Evolutionary conservation across 1,140 invertebrate species (phyloP).

Genomic region (Agrilus planipennis): DNA sequence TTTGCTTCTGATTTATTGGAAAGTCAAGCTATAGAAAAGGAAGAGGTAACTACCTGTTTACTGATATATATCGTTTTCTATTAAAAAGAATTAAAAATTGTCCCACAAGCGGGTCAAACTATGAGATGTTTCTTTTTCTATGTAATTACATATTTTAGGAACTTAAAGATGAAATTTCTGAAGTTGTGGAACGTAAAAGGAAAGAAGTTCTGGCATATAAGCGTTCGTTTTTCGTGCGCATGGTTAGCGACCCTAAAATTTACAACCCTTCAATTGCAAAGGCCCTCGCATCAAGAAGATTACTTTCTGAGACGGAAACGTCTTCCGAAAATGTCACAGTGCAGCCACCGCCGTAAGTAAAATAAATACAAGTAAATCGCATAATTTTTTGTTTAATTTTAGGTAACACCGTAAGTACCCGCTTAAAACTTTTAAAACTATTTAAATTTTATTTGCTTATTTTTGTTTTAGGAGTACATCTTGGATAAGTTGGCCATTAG

Average conservation of each 20-base stretch:
- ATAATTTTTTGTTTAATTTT: background rate
- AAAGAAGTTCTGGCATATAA: constrained; percentile 74
- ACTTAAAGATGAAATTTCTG: constrained; percentile 52
- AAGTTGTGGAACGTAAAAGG: constrained; percentile 53
- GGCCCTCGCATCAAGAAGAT: constrained; percentile 44
- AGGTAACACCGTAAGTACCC: background rate
- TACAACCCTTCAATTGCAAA: constrained; percentile 81
- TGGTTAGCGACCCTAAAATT: constrained; percentile 94
- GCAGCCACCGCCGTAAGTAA: constrained; percentile 34
- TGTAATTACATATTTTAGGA: constrained; percentile 35
- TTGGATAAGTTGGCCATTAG: constrained; percentile 84
- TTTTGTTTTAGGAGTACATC: constrained; percentile 42
- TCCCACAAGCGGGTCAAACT: background rate
- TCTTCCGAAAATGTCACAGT: constrained; percentile 35
- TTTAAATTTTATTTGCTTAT: background rate
- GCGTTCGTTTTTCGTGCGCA: constrained; percentile 89
- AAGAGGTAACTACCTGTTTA: constrained; percentile 34
- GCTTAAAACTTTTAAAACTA: constrained; percentile 1
- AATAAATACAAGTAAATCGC: background rate
- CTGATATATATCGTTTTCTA: background rate
- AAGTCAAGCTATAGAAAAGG: constrained; percentile 43
- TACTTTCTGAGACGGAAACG: constrained; percentile 34
- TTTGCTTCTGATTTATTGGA: constrained; percentile 72
- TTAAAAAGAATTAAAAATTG: background rate
- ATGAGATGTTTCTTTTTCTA: background rate